These are phyloP conservation scores for Phrynocephalus forsythii DNA, from an alignment of 2,797 vertebrate genomes.

Conservation along the genomic window DNA sequence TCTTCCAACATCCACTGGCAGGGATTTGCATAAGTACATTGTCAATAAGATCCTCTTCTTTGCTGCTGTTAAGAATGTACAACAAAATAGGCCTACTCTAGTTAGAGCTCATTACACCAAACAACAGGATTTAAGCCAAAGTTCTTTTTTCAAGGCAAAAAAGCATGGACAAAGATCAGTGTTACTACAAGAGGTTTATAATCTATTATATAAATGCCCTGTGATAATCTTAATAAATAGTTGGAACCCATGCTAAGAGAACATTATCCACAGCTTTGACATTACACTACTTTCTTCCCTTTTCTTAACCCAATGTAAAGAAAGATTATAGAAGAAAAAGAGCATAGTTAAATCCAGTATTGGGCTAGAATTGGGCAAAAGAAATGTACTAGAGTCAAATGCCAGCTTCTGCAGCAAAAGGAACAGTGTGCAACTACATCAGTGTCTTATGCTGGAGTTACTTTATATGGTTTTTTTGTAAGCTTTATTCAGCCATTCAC, in stretches of 20 bases:
- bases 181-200: neutral
- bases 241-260: neutral
- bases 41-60: neutral
- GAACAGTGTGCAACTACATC: conserved; percentile 54
- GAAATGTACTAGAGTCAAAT: conserved; percentile 46
- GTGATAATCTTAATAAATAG: conserved; percentile 1
- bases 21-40: neutral
- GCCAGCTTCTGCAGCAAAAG: conserved; percentile 19
- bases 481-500: neutral
- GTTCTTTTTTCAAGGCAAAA: neutral
- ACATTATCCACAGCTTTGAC: neutral
- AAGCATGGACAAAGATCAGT: neutral
- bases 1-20: neutral
- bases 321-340: conserved; percentile 50
- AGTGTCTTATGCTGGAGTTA: conserved; percentile 53
- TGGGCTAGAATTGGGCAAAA: conserved; percentile 51
- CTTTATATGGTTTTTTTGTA: conserved; percentile 46
- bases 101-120: too few species aligned
- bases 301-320: conserved; percentile 3
- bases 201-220: neutral
- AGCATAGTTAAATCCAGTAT: conserved; percentile 35
- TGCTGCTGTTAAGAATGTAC: neutral
- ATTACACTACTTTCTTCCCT: neutral
- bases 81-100: neutral
- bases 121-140: neutral